A percentile compares a stretch with the other conserved stretches of the same genome.
These are phyloP conservation scores for Hydriomena furcata DNA, from an alignment of 2,888 invertebrate genomes.

Conservation along the genomic window DNA sequence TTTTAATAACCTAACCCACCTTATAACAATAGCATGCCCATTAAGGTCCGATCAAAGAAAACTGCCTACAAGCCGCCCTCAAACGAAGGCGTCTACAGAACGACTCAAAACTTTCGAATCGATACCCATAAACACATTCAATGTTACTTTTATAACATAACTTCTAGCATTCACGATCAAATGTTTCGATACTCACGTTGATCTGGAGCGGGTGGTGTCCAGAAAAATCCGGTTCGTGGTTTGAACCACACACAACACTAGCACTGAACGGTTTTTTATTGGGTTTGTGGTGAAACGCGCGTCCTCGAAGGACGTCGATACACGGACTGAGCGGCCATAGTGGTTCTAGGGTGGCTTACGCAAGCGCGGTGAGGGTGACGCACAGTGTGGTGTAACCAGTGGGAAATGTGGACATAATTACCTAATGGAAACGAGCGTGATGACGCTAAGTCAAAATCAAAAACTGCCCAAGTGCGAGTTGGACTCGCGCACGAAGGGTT, in stretches of 20 bases:
- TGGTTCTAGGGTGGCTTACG: conserved; percentile 66
- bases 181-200: conserved; percentile 62
- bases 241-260: conserved; percentile 34
- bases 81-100: conserved; percentile 1
- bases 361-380: conserved; percentile 59
- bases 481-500: too few species aligned
- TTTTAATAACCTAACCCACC: conserved; percentile 5
- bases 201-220: conserved; percentile 48
- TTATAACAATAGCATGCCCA: conserved; percentile 5
- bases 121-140: conserved; percentile 18
- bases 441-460: too few species aligned
- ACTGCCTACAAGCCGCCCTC: conserved; percentile 4
- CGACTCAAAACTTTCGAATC: conserved; percentile 25
- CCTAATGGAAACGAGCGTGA: too few species aligned
- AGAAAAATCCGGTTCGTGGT: conserved; percentile 56
- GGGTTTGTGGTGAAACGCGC: conserved; percentile 49
- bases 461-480: too few species aligned
- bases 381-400: conserved; percentile 26
- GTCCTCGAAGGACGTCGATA: conserved; percentile 64
- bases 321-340: conserved; percentile 76
- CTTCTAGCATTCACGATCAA: not conserved
- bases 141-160: not conserved
- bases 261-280: conserved; percentile 32
- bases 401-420: conserved; percentile 8
- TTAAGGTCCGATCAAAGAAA: conserved; percentile 12